These are phyloP conservation scores for Pheucticus melanocephalus DNA, from an alignment of 2,113 vertebrate species.

Conservation along the genomic window DNA sequence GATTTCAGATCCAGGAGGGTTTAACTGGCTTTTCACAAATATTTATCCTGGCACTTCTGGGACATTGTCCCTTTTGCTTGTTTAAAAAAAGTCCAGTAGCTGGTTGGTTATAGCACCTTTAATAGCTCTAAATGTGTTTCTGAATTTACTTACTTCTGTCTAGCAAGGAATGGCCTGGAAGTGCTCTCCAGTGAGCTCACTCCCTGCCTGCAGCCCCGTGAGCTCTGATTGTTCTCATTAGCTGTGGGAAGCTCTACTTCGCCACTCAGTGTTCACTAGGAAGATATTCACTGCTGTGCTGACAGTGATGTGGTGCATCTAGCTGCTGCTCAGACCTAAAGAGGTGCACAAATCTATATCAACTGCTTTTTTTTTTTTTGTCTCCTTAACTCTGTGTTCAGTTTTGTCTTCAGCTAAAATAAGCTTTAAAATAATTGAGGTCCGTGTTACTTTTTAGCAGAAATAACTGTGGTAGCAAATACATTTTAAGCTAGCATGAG, in stretches of 20 bases:
- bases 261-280: conserved; percentile 9
- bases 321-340: neutral
- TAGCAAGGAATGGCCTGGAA: neutral
- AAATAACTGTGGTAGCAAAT: neutral
- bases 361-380: rapidly evolving
- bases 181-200: neutral
- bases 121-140: neutral
- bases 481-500: neutral
- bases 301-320: neutral
- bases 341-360: neutral
- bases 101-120: neutral
- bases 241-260: conserved; percentile 4
- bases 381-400: neutral
- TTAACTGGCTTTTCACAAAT: neutral
- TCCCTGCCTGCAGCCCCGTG: neutral
- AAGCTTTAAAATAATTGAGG: neutral
- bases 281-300: neutral
- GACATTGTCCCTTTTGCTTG: neutral
- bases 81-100: neutral
- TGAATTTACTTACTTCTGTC: neutral
- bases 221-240: neutral
- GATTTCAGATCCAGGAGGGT: neutral
- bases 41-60: neutral
- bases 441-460: neutral
- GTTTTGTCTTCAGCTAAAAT: neutral